Evolutionary conservation across 2,113 vertebrate genomes (phyloP).

Genomic region (Aspiorhynchus laticeps): DNA sequence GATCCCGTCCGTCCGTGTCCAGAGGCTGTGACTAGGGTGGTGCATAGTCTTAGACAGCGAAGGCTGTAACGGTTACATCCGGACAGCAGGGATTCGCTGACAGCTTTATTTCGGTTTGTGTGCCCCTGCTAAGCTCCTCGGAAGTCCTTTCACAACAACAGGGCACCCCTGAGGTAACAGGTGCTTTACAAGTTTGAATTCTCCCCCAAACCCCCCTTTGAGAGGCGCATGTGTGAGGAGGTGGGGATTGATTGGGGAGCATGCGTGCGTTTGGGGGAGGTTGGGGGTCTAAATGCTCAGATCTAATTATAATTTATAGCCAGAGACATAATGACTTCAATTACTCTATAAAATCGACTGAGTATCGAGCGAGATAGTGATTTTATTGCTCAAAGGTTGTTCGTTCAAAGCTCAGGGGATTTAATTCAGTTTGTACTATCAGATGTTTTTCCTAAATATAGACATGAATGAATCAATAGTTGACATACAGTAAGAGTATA

Average conservation of each 20-base stretch:
- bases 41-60: not conserved
- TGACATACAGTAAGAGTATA: not conserved
- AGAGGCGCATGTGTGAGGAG: slow-evolving; percentile 25
- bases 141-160: slow-evolving; percentile 43
- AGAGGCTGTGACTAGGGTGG: not conserved
- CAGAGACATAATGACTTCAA: slow-evolving; percentile 10
- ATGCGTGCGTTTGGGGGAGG: not conserved
- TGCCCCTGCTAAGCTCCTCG: slow-evolving; percentile 52
- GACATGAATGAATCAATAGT: not conserved
- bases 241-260: not conserved
- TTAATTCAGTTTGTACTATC: not conserved
- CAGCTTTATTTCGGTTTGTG: slow-evolving; percentile 54
- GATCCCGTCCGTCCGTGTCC: slow-evolving; percentile 27
- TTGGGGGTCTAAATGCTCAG: not conserved
- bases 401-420: not conserved
- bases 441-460: not conserved
- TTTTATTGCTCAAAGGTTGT: not conserved
- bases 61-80: slow-evolving; percentile 37
- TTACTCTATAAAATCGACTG: not conserved
- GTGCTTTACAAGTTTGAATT: slow-evolving; percentile 49
- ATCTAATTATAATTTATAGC: slow-evolving; percentile 32
- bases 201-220: not conserved
- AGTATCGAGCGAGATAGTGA: not conserved
- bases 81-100: slow-evolving; percentile 33
- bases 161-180: slow-evolving; percentile 49